Evolutionary conservation across 2,797 vertebrate species (phyloP), one percentile per base, ranked within the genome.

Genomic region (Steatocranus sp.): DNA sequence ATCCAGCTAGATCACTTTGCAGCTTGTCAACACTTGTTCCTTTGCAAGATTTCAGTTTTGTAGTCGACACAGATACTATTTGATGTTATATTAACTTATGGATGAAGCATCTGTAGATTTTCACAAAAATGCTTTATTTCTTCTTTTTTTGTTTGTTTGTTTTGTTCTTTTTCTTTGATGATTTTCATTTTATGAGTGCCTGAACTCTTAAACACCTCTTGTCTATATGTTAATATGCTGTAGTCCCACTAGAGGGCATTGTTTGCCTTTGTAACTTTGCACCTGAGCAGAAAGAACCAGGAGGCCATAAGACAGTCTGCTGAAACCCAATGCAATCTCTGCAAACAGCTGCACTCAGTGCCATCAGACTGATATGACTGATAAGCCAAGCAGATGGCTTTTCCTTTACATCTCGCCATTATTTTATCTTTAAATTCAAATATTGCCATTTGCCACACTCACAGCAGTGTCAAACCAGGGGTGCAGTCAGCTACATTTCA

Each of bases 61-160:
- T 83, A 61, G 70, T 88, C 78, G 58, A 85, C 80, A 89, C 88
- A 87, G 84, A 93, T 84, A 92, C 84, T 90, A 87, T 89, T 89
- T 91, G 84, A 91, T 89, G 88, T 92, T 92, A 91, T 93, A 93
- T 92, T 93, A 95, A 94, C 79, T 94, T 94, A 95, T 93, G 92
- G 82, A 89, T 91, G 86, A 91, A 75, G 66, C 88, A 83, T 92
- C 74, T 90, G 82, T 92, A 93, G 90, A 92, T 89, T 86, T 92
- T 88, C 82, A 85, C 81, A 82, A 78, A 91, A 91, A 73, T 86
- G 74, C 85, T 92, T 87, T 89, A 88, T 93, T 90, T 90, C 83
- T 86, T 90, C n/a, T 77, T 82, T 79, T 81, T 41, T 50, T 81
- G 6, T 43, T 25, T 76, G 32, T 83, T 79, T 27, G 38, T 81